Evolutionary conservation across 2,113 vertebrate genomes (phyloP), one percentile per base, ranked within the genome.

Genomic region (Caretta caretta): DNA sequence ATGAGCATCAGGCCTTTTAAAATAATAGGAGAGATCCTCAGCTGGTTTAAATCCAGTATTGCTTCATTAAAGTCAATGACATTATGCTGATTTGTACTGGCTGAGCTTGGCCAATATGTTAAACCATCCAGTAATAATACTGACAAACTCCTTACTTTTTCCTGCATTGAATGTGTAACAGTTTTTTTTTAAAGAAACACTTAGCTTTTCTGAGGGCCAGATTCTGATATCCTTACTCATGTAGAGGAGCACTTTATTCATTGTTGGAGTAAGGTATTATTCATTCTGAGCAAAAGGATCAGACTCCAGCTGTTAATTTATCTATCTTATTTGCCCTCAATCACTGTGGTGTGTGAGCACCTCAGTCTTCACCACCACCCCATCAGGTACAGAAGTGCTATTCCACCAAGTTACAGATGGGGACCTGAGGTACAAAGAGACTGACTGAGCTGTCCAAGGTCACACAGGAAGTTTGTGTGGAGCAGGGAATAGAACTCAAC

Each of bases 1-100:
- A 91, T 90, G 93, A 83, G 24, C 42, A 72, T 90, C 62, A 53
- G 22, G 50, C 79, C 76, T 91, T 57, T 91, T 81, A 93, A 93
- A 79, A 91, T 90, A 92, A 1, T 89, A 48, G 13, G 8, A 48
- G 42, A 76, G 42, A 3, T 91, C 65, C 65, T 95, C 56, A 80
- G n/a, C 80, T 62, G 53, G 50, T 56, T 81, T 85, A 86, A 97
- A 25, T 27, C 24, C 24, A 93, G 92, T 49, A 50, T 89, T 95
- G 51, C 10, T 92, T 20, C 16, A 57, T 38, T 20, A 22, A 24
- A 22, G 38, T n/a, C 48, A 76, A 89, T 89, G 38, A 53, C 84
- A 3, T 9, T 59, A 29, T 81, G 80, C 62, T 79, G 80, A n/a
- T 82, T 82, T 82, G 12, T 27, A 76, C 84, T 51, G 51, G 56